Percentiles rank a stretch among this genome's conserved stretches.
These are phyloP conservation scores for Notiomystis cincta DNA, from an alignment of 2,113 vertebrate genomes.

Conservation along the genomic window DNA sequence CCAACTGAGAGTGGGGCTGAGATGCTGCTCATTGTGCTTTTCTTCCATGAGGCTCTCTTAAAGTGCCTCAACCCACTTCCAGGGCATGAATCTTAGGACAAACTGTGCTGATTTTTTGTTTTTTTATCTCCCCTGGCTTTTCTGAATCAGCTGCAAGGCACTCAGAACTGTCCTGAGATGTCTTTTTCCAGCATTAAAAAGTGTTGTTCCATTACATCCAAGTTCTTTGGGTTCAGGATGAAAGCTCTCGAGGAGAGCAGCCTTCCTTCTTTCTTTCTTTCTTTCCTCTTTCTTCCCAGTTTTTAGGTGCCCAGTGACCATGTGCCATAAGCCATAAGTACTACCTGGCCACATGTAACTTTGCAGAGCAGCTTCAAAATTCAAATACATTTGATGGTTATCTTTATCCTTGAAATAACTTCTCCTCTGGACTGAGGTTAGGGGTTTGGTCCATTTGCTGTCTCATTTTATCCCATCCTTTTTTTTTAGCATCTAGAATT, in stretches of 20 bases:
- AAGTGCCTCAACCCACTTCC: background rate
- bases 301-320: background rate
- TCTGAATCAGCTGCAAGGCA: background rate
- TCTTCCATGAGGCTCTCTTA: accelerated
- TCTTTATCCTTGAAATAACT: background rate
- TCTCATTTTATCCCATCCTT: background rate
- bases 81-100: background rate
- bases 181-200: background rate
- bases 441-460: background rate
- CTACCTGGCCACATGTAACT: background rate
- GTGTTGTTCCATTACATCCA: background rate
- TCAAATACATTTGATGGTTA: background rate
- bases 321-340: background rate
- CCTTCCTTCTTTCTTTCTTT: background rate
- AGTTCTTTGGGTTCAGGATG: background rate
- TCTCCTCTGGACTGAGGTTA: background rate
- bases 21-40: background rate
- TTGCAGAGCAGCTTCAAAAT: background rate
- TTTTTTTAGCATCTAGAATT: background rate
- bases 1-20: background rate
- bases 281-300: background rate
- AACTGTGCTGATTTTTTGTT: background rate
- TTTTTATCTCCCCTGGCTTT: background rate
- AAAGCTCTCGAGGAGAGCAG: background rate
- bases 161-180: background rate